These are phyloP conservation scores for Lethenteron camtschaticum DNA, from an alignment of 2,113 vertebrate species.

Conservation along the genomic window DNA sequence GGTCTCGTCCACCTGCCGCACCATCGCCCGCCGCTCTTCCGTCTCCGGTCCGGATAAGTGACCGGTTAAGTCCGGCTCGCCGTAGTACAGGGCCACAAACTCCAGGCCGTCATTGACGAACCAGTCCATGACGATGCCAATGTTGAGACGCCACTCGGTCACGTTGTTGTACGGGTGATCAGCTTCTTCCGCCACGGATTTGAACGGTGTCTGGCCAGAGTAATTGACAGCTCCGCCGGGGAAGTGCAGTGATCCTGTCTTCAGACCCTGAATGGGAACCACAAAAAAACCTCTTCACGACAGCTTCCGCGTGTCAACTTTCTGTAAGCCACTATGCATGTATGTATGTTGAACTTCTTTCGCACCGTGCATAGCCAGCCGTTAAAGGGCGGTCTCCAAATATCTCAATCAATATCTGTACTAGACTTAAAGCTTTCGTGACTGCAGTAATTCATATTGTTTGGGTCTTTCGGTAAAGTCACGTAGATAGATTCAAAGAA, in stretches of 20 bases:
- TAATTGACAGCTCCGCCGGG: slow-evolving; percentile 46
- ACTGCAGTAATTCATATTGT: not conserved
- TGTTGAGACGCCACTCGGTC: slow-evolving; percentile 32
- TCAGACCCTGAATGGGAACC: slow-evolving; percentile 34
- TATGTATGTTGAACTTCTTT: not conserved
- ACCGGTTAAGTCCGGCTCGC: slow-evolving; percentile 42
- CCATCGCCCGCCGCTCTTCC: slow-evolving; percentile 23
- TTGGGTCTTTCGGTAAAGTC: not conserved
- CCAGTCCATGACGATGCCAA: slow-evolving; percentile 38
- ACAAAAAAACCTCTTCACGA: not conserved
- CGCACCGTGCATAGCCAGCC: not conserved
- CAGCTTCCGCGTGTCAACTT: not conserved
- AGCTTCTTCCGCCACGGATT: slow-evolving; percentile 27
- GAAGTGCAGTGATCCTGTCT: slow-evolving; percentile 52
- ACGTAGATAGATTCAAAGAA: not conserved
- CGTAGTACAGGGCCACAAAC: slow-evolving; percentile 56
- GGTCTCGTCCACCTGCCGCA: slow-evolving; percentile 48
- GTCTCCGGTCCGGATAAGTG: slow-evolving; percentile 49
- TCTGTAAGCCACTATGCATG: not conserved
- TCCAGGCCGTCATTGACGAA: slow-evolving; percentile 27
- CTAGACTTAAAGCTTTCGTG: not conserved
- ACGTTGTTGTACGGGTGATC: slow-evolving; percentile 30
- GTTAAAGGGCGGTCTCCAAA: no score
- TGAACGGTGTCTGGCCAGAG: slow-evolving; percentile 20
- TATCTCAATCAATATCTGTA: no score